Conservation (phyloP, 2,113 vertebrate species). For the Candoia aspera region DNA sequence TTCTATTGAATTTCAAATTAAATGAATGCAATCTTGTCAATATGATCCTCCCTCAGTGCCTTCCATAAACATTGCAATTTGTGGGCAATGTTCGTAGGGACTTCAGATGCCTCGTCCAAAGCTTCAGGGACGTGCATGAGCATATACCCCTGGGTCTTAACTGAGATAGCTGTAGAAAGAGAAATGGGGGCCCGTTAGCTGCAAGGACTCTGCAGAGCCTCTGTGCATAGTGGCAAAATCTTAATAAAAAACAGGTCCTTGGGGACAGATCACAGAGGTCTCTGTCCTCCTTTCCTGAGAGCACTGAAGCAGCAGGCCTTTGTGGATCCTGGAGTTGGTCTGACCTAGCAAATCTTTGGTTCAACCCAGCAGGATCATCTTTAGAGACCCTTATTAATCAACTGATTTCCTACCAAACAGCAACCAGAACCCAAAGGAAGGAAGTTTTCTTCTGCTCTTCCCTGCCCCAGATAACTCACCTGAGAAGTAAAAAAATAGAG, state of each 20-base stretch:
- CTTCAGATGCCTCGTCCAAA: background rate
- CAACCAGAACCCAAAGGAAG: background rate
- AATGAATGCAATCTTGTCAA: background rate
- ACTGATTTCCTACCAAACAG: background rate
- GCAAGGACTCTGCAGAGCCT: background rate
- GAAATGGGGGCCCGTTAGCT: background rate
- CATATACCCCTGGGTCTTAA: background rate
- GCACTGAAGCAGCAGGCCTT: background rate
- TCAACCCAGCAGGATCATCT: background rate
- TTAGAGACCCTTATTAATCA: background rate
- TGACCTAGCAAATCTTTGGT: background rate
- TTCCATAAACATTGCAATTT: background rate
- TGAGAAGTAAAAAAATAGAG: constrained; percentile 96
- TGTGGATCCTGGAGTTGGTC: background rate
- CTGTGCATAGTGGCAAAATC: background rate
- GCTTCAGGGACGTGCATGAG: background rate
- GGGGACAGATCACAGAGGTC: background rate
- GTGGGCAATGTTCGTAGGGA: background rate
- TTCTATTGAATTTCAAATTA: background rate
- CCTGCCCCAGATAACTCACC: constrained; percentile 67
- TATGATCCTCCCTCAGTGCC: background rate
- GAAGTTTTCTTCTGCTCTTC: background rate
- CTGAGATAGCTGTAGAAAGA: background rate
- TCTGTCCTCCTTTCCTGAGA: background rate
- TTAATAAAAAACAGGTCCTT: background rate